Percentiles rank a stretch among this genome's conserved stretches.
Conservation (phyloP, 2,113 vertebrate species). For the Dicaeum eximium region DNA sequence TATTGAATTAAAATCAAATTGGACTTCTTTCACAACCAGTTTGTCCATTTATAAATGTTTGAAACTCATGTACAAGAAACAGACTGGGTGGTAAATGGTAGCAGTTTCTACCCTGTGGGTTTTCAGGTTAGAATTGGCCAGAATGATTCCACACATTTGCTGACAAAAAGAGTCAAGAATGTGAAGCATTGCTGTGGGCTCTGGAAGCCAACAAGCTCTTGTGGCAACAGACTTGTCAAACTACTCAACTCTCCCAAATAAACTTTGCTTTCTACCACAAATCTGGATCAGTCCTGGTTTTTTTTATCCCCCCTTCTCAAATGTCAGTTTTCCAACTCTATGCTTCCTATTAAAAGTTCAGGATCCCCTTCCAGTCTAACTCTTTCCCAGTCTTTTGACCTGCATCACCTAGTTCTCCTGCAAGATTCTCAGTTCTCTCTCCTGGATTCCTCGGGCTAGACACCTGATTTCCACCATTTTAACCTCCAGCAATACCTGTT, state of each 20-base stretch:
- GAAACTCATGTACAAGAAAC: neutral
- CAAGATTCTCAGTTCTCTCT: neutral
- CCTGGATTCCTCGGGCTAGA: neutral
- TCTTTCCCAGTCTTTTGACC: neutral
- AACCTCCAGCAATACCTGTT: rapidly evolving
- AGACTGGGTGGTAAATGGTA: neutral
- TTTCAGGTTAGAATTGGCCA: neutral
- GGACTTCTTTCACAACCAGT: neutral
- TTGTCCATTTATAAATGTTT: neutral
- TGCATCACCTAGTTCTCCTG: neutral
- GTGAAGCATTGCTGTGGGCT: neutral
- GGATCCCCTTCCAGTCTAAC: neutral
- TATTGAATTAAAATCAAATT: neutral
- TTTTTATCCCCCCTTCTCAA: neutral
- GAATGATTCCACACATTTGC: neutral
- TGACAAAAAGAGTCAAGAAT: neutral
- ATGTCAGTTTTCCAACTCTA: neutral
- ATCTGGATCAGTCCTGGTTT: rapidly evolving
- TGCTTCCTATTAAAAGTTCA: neutral
- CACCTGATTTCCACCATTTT: neutral
- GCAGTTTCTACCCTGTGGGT: neutral
- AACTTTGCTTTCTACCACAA: neutral
- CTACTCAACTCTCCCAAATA: neutral
- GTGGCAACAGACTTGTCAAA: neutral
- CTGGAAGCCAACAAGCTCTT: neutral